Base-by-base conservation (phyloP, 2,888 invertebrate species). In the Zaprionus obscuricornis region DNA sequence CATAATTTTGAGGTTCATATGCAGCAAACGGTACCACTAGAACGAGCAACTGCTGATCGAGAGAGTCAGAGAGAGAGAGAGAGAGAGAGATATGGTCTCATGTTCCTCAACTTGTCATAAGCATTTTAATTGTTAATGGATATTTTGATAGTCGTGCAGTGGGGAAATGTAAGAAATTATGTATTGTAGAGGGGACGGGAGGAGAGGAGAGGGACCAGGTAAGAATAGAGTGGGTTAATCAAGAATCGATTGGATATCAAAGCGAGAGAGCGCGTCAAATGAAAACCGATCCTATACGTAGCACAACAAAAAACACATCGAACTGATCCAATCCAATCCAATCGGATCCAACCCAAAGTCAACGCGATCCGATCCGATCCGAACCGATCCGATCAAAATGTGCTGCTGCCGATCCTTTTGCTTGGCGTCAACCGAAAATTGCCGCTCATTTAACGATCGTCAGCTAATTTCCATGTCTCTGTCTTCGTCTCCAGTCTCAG, bases 401-500 rank as follows among this genome's bases (percentile, higher is more conserved):
- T 29, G 46, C 17, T 29, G 43, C 20, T 47, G 46, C 46, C 54
- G 74, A 66, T 81, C 63, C 71, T 68, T 47, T 22, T n/a, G n/a
- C 58, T 62, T 68, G 87, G 81, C 85, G 79, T 79, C 75, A 66
- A n/a, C 72, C 79, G 49, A 72, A 74, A 74, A 78, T 62, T 68
- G 68, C 75, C 58, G 69, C 71, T 74, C 74, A 63, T 79, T 78
- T 85, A 81, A 81, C 69, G 81, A 81, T 72, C 79, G 79, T 72
- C 85, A 78, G 83, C 85, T 82, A 82, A 81, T 85, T 81, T 81
- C 83, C 81, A 82, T 82, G 74, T 66, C 62, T 51, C 49, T 39
- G 43, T 39, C 26, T 7, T 10, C 5, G 6, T 14, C 18, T 16
- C 31, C 45, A 1, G 17, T 20, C 11, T 24, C 10, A n/a, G 4